Evolutionary conservation across 2,888 invertebrate genomes (phyloP).

Genomic region (Glaucopsyche alexis): DNA sequence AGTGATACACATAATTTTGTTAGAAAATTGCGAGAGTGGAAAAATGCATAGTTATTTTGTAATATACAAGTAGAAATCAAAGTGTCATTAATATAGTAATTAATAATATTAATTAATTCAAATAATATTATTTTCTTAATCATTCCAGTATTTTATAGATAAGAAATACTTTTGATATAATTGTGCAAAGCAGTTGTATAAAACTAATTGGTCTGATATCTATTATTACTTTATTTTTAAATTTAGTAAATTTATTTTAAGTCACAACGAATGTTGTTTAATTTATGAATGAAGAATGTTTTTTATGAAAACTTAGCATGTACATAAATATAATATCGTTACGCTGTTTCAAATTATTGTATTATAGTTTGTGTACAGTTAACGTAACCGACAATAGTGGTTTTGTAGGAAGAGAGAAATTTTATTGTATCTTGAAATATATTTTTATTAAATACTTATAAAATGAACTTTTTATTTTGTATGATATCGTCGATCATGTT

Average conservation of each 20-base stretch:
- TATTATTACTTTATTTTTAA: not conserved
- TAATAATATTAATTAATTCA: not conserved
- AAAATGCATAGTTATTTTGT: not conserved
- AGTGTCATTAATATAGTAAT: not conserved
- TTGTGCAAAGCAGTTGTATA: not conserved
- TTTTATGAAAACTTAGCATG: not conserved
- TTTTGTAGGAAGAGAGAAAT: not conserved
- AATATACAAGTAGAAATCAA: not conserved
- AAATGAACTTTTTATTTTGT: not conserved
- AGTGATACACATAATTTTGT: not conserved
- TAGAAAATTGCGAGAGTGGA: not conserved
- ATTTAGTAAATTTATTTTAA: not conserved
- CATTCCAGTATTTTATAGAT: constrained; percentile 5
- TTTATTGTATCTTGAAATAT: not conserved
- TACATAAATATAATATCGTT: not conserved
- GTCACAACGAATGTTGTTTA: not conserved
- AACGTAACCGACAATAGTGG: not conserved
- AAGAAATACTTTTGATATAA: not conserved
- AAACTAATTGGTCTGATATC: not conserved
- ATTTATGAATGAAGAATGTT: not conserved
- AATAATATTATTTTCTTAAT: not conserved
- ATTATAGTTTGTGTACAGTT: not conserved
- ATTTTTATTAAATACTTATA: not conserved
- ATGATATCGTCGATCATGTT: not conserved
- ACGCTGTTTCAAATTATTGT: not conserved